Percentiles rank a stretch among this genome's conserved stretches.
phyloP scores from a whole-genome alignment of 1,140 invertebrate species.

The Panonychus citri region DNA sequence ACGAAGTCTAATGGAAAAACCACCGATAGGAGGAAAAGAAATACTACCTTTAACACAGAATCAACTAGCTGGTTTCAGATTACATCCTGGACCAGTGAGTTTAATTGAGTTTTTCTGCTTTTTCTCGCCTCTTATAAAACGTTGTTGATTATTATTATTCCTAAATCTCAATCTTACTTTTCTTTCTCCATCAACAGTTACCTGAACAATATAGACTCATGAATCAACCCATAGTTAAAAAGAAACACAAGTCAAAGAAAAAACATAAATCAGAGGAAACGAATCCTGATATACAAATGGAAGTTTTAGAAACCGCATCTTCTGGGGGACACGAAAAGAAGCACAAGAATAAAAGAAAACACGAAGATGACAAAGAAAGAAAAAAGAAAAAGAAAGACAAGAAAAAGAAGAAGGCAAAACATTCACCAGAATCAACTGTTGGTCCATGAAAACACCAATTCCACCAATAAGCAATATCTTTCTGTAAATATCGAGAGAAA shows the following conservation, averaged over 20 bases:
- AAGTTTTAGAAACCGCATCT: conserved; percentile 20
- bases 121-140: conserved; percentile 6
- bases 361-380: conserved; percentile 77
- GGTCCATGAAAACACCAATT: no score
- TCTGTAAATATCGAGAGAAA: no score
- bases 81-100: conserved; percentile 80
- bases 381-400: conserved; percentile 89
- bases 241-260: conserved; percentile 83
- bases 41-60: conserved; percentile 59
- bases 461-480: no score
- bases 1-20: conserved; percentile 83
- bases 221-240: conserved; percentile 61
- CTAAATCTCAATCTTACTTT: not conserved
- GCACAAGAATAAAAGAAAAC: conserved; percentile 78
- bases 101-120: no score
- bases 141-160: no score
- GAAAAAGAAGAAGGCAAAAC: conserved; percentile 25
- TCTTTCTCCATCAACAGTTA: conserved; percentile 33
- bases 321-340: conserved; percentile 65
- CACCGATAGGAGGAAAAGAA: conserved; percentile 85
- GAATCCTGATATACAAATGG: conserved; percentile 24
- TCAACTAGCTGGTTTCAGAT: conserved; percentile 71
- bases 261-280: conserved; percentile 42
- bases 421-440: not conserved
- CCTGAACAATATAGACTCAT: conserved; percentile 87